Evolutionary conservation across 2,113 vertebrate genomes (phyloP).

Genomic region (Gopherus flavomarginatus): DNA sequence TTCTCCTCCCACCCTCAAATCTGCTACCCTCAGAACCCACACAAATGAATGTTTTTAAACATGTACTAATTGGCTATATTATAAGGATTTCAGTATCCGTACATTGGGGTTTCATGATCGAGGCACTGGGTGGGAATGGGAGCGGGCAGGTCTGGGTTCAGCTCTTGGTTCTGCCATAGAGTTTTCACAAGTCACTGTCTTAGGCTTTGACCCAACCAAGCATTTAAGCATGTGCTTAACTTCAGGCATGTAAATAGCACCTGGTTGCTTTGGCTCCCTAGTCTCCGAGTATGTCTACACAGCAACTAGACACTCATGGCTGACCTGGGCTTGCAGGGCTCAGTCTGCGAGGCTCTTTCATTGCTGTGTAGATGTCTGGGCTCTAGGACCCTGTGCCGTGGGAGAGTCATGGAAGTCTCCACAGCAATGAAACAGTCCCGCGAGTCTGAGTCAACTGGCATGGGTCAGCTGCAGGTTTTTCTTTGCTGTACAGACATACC

Average conservation of each 20-base stretch:
- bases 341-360: not conserved
- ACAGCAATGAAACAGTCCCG: not conserved
- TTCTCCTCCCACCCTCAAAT: not conserved
- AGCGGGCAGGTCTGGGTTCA: not conserved
- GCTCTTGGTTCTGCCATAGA: not conserved
- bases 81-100: not conserved
- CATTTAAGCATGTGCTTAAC: not conserved
- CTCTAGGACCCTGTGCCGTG: not conserved
- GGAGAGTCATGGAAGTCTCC: too few species aligned
- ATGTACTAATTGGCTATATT: not conserved
- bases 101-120: not conserved
- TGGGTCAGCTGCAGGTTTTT: not conserved
- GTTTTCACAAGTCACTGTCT: not conserved
- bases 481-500: not conserved
- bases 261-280: too few species aligned
- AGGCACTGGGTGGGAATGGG: not conserved
- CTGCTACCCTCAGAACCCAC: not conserved
- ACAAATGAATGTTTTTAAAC: not conserved
- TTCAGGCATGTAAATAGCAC: not conserved
- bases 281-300: too few species aligned
- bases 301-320: too few species aligned
- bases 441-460: not conserved
- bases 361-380: not conserved
- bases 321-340: too few species aligned
- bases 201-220: not conserved